Evolutionary conservation across 2,113 vertebrate species (phyloP), one percentile per base, ranked within the genome.

Genomic region (Phylloscopus whistleri): DNA sequence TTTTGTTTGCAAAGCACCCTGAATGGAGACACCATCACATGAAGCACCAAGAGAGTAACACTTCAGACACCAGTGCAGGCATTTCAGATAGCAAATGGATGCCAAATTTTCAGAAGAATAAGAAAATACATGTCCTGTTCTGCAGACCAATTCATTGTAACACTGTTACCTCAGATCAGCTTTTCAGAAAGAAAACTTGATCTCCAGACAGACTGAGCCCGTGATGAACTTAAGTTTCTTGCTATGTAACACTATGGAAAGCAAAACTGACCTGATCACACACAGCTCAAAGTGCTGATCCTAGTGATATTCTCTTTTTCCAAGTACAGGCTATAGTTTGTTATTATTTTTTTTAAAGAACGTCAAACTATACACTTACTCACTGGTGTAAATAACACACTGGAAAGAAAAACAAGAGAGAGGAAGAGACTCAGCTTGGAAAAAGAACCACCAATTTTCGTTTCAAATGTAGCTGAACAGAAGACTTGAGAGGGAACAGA

Each of bases 391-490:
- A 85, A 68, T 91, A 91, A 72, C 48, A 70, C 30, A 33, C 56
- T 76, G 88, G 82, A 86, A 93, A 86, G 67, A 85, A 75, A 93
- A 96, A 93, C 19, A 80, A 67, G 62, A 63, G 16, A 56, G n/a
- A 92, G 59, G 72, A 92, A 83, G 52, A 86, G 37, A 83, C 53
- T 43, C 59, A 63, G 70, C 89, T 93, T 89, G 87, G 64, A 93
- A 94, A 93, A 90, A 82, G 76, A 79, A 77, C 78, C 56, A 80
- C 51, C 51, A 48, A 48, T 91, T 93, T 97, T 93, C 43, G 3
- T 95, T 85, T 91, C 78, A 94, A 93, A 89, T 85, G 67, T 72
- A 94, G 84, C 90, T 83, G 78, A 87, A 91, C 91, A 93, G 62
- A 55, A 72, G 58, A 79, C 41, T 52, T 79, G 49, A 85, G 74